Percentiles rank a stretch among this genome's conserved stretches.
Conservation (phyloP, 1,140 invertebrate genomes). For the Meloidogyne exigua region DNA sequence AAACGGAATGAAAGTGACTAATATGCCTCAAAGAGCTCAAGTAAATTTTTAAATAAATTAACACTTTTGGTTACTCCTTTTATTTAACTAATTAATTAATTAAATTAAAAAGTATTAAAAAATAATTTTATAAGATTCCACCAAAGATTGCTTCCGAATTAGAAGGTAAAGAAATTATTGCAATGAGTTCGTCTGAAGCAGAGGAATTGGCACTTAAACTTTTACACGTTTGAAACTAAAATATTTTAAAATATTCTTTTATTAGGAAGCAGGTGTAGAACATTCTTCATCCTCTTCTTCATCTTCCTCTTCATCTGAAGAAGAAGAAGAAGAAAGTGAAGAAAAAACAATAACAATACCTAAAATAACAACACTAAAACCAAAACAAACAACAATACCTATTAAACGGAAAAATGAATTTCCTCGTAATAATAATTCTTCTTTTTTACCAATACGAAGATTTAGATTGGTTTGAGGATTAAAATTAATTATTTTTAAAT, state of each 20-base stretch:
- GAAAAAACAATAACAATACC: not conserved
- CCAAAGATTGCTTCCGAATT: not conserved
- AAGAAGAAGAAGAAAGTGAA: slow-evolving; percentile 1
- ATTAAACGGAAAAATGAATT: not conserved
- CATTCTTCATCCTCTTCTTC: not conserved
- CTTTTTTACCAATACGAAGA: not conserved
- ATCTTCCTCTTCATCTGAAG: not conserved
- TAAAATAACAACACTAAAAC: slow-evolving; percentile 8
- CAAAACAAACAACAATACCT: not conserved
- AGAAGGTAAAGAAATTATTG: not conserved
- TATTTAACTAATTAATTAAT: too few species aligned
- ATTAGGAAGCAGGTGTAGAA: slow-evolving; percentile 1
- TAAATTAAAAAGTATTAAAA: not conserved
- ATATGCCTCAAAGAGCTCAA: slow-evolving; percentile 3
- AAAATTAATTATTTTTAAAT: not conserved
- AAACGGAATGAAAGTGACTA: not conserved
- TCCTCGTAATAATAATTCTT: not conserved
- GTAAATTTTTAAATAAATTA: not conserved
- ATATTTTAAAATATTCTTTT: not conserved
- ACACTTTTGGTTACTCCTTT: too few species aligned
- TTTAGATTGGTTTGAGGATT: not conserved
- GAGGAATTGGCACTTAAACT: slow-evolving; percentile 15
- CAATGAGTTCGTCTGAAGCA: slow-evolving; percentile 14
- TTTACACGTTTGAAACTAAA: not conserved
- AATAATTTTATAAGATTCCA: not conserved